These are phyloP conservation scores for Brachionus calyciflorus DNA, from an alignment of 1,140 invertebrate species.

Conservation along the genomic window DNA sequence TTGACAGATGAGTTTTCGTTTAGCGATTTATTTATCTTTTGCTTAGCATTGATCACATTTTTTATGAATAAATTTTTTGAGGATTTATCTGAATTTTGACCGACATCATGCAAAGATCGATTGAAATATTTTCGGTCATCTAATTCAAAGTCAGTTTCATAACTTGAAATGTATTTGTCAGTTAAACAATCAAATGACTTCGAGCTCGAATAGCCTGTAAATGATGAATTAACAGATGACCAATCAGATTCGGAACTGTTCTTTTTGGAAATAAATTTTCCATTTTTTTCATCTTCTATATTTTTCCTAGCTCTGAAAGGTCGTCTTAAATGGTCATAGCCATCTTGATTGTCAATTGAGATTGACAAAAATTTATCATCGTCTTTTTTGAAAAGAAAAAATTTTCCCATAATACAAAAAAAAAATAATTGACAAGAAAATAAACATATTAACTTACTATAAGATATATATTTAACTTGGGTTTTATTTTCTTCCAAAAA, in stretches of 20 bases:
- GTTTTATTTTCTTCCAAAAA: constrained; percentile 30
- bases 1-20: not conserved
- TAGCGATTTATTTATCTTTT: not conserved
- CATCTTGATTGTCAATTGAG: not conserved
- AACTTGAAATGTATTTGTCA: not conserved
- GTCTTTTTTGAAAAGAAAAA: not conserved
- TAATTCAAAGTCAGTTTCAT: constrained; percentile 12
- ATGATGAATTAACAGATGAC: constrained; percentile 5
- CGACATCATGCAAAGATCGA: not conserved
- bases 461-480: not conserved
- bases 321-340: not conserved
- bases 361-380: constrained; percentile 18
- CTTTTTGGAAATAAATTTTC: not conserved
- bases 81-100: not conserved
- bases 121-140: not conserved
- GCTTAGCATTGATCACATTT: not conserved
- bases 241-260: not conserved
- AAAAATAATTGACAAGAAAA: too few relatives aligned
- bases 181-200: constrained; percentile 22
- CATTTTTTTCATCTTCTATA: not conserved
- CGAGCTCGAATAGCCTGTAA: not conserved
- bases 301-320: not conserved
- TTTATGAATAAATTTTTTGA: constrained; percentile 1
- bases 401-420: not conserved
- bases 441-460: not conserved